Base-by-base conservation (phyloP, 1,140 invertebrate species). In the Nilaparvata lugens region DNA sequence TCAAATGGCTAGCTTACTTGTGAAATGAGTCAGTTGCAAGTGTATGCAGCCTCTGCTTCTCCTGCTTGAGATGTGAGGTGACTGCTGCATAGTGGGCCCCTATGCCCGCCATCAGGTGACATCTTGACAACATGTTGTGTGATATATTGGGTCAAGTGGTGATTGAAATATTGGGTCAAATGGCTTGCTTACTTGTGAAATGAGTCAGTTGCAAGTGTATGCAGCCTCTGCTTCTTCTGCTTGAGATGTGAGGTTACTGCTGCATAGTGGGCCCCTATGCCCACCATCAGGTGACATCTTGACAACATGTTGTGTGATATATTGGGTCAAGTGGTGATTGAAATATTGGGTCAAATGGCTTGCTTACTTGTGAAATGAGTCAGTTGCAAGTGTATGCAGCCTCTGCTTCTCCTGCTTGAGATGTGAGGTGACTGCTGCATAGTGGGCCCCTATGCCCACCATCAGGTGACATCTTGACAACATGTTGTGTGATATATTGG, bases 401-500 rank as follows among this genome's bases (percentile, higher is more conserved):
- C 74, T 62, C 62, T 82, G 75, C 70, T 84, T 81, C 51, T 86
- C 78, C 59, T 77, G 75, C 69, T 85, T 82, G 9, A 91, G 78
- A 72, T 86, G 81, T 18, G 83, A 82, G 31, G 83, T 83, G 64
- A 84, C 79, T 52, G 90, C 83, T 61, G 84, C 75, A 61, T 92
- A 79, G 70, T 87, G 88, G 65, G 90, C 82, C 0, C 93, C 94
- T 65, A 95, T 89, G 19, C 91, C 94, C 59, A 89, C 78, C 69
- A 88, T 88, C 0, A 96, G 76, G 71, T 91, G 82, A 68, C 88
- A 87, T 31, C 92, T 78, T 9, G 89, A 85, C 35, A 84, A 68
- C 64, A 91, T 72, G 9, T 78, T 78, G 18, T 82, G 82, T 5
- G 78, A n/a, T n/a, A n/a, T n/a, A n/a, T n/a, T n/a, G n/a, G n/a